These are phyloP conservation scores for Lophotriccus pileatus DNA, from an alignment of 2,797 vertebrate species.

Conservation along the genomic window DNA sequence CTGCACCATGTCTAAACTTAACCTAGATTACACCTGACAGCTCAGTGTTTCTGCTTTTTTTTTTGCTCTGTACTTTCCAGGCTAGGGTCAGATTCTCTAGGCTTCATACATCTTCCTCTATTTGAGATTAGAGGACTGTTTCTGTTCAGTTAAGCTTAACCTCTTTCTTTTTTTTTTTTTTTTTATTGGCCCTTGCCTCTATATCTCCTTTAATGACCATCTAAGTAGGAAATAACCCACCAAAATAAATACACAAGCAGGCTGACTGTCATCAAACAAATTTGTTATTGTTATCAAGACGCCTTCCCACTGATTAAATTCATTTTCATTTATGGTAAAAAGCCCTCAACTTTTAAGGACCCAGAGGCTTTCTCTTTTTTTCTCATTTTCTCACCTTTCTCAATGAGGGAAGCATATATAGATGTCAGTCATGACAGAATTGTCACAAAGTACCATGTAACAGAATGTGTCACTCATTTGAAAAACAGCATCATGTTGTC, in stretches of 20 bases:
- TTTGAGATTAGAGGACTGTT: rapidly evolving
- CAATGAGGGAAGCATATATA: background rate
- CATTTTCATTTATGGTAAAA: background rate
- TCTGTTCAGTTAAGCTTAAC: background rate
- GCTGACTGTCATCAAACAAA: background rate
- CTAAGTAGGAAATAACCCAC: background rate
- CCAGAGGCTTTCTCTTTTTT: background rate
- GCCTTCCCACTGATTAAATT: background rate
- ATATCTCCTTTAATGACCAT: background rate
- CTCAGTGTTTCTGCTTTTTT: background rate
- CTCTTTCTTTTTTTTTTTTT: background rate
- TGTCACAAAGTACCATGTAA: background rate
- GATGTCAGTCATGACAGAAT: background rate
- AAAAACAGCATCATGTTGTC: background rate
- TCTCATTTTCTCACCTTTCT: background rate
- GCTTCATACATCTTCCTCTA: background rate
- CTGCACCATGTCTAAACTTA: background rate
- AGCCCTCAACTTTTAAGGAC: background rate
- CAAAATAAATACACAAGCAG: background rate
- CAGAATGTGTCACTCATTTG: background rate
- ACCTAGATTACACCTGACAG: constrained; percentile 14
- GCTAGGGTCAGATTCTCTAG: background rate
- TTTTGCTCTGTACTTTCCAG: background rate
- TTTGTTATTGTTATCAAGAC: background rate
- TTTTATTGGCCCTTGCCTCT: background rate